Evolutionary conservation across 2,797 vertebrate genomes (phyloP).

Genomic region (Crenichthys baileyi): DNA sequence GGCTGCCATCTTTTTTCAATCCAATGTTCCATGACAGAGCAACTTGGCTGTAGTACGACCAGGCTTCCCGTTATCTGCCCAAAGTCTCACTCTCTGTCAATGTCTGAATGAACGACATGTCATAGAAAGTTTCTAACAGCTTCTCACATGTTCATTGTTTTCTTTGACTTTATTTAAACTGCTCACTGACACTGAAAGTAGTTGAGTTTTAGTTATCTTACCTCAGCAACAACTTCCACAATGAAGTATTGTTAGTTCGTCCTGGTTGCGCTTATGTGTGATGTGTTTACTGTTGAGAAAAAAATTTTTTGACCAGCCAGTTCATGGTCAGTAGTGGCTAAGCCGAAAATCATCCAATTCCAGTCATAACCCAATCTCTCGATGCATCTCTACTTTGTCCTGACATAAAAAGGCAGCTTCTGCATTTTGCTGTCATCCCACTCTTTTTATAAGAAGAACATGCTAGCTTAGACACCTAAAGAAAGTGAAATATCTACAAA

Average conservation of each 20-base stretch:
- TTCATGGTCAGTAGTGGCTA: not conserved
- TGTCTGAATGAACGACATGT: not conserved
- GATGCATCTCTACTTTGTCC: slow-evolving; percentile 10
- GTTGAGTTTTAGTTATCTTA: not conserved
- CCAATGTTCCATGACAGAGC: not conserved
- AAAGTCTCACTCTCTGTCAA: not conserved
- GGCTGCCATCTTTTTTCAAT: not conserved
- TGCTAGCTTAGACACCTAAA: not conserved
- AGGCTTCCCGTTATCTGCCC: not conserved
- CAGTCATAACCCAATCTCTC: not conserved
- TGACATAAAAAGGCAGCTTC: slow-evolving; percentile 30
- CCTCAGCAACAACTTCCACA: not conserved
- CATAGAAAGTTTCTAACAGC: not conserved
- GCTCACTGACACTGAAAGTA: not conserved
- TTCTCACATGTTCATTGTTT: not conserved
- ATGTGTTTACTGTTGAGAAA: not conserved
- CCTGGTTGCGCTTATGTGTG: not conserved
- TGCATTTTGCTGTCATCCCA: slow-evolving; percentile 21
- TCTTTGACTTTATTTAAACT: not conserved
- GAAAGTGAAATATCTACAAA: slow-evolving; percentile 17
- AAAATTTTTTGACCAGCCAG: not conserved
- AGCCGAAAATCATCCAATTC: not conserved
- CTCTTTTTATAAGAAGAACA: slow-evolving; percentile 25
- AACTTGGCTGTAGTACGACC: not conserved
- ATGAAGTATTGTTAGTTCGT: not conserved